A percentile compares a stretch with the other conserved stretches of the same genome.
Conservation (phyloP, 2,888 invertebrate genomes). For the Latrodectus hesperus region DNA sequence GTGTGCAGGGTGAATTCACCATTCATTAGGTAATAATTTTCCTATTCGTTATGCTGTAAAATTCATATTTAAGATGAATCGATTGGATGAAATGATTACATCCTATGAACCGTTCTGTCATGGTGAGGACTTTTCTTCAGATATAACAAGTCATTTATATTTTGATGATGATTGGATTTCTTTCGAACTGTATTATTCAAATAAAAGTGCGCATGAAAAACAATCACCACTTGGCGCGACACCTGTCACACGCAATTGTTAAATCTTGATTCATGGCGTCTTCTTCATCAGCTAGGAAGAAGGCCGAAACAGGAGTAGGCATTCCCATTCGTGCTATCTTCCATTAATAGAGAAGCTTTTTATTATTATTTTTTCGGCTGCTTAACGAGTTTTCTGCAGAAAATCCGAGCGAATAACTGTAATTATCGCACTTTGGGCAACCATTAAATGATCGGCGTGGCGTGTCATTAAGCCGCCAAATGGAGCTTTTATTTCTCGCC, state of each 20-base stretch:
- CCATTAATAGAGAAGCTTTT: slow-evolving; percentile 36
- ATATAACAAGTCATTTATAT: no score
- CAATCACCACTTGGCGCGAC: neutral
- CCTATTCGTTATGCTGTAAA: no score
- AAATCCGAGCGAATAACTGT: slow-evolving; percentile 37
- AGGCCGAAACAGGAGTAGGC: neutral
- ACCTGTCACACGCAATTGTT: neutral
- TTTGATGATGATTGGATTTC: no score
- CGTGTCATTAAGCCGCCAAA: slow-evolving; percentile 63
- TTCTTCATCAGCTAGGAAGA: neutral
- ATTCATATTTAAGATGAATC: no score
- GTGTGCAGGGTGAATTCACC: no score
- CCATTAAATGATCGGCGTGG: slow-evolving; percentile 65
- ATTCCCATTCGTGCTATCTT: slow-evolving; percentile 10
- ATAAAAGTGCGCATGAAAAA: no score
- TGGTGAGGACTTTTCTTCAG: no score
- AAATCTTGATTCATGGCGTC: neutral
- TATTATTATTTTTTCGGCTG: slow-evolving; percentile 16
- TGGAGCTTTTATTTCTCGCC: slow-evolving; percentile 62
- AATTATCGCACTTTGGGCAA: slow-evolving; percentile 64
- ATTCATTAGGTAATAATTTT: no score
- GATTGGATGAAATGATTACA: no score
- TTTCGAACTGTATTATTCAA: no score
- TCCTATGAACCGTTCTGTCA: no score
- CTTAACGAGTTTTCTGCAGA: slow-evolving; percentile 43